Base-by-base conservation (phyloP, 2,888 invertebrate species). In the Caenorhabditis panamensis region DNA sequence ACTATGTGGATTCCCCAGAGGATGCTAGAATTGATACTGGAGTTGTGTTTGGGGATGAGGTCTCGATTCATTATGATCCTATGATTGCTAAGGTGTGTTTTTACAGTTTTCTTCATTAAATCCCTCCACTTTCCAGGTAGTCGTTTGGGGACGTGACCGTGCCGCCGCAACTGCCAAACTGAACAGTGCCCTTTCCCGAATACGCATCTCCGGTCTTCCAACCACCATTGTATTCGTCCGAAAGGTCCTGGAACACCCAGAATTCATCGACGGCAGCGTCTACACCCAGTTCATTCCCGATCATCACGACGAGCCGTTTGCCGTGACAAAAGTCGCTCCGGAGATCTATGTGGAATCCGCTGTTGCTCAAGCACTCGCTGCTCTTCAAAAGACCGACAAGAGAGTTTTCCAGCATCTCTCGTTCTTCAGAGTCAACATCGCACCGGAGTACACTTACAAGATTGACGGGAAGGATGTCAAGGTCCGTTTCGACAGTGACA, bases 11-110 rank as follows among this genome's bases (percentile, higher is more conserved):
- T 18, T 90, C 89, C 83, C 91, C 90, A 6, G 75, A 79, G 22
- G 82, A 82, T 53, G 87, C 88, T 8, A 93, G 98, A 84, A 94
- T 98, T 26, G 97, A 98, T 91, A 97, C 97, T n/a, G 94, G 93
- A 8, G 93, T 93, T n/a, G 88, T 84, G 28, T 86, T 87, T 91
- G 90, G 96, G 0, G 97, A 98, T 91, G 95, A 96, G 89, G 97
- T 99, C 0, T 96, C 97, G 0, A 96, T 99, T 0, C 95, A 97
- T 92, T 99, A 99, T 91, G 99, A 99, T 92, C 99, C 99, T 0
- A 98, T 99, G 98, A 99, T 99, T 88, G 98, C 99, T 0, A 99
- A 99, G 80, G 87, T 86, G 26, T 36, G 28, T 20, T 9, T 22
- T 22, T 8, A 2, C 13, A 9, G 5, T 67, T 62, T 68, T n/a